Percentiles rank a stretch among this genome's conserved stretches.
Evolutionary conservation across 2,797 vertebrate genomes (phyloP).

Genomic region (Huso huso): DNA sequence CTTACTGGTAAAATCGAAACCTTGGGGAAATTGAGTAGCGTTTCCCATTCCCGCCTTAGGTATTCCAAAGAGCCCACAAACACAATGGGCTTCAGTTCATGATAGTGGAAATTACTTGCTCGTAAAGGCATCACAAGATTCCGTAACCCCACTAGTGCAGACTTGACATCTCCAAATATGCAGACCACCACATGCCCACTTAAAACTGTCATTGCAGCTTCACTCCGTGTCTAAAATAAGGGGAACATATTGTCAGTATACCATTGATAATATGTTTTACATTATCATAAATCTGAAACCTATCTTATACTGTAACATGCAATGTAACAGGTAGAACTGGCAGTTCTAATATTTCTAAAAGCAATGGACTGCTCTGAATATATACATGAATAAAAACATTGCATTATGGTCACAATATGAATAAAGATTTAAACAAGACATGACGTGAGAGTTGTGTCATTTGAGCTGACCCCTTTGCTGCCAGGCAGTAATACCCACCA

Average conservation of each 20-base stretch:
- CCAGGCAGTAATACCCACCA: slow-evolving; percentile 67
- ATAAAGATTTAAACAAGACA: no score
- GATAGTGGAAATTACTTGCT: slow-evolving; percentile 98
- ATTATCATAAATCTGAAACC: no score
- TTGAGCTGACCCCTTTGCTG: slow-evolving; percentile 3
- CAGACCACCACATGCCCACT: slow-evolving; percentile 98
- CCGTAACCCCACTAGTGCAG: slow-evolving; percentile 94
- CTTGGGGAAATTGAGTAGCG: slow-evolving; percentile 97
- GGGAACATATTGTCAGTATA: slow-evolving; percentile 5
- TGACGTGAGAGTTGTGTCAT: slow-evolving; percentile 17
- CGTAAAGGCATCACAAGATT: slow-evolving; percentile 98
- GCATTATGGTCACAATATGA: no score
- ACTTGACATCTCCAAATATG: slow-evolving; percentile 96
- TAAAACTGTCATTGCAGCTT: slow-evolving; percentile 97
- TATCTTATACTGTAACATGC: no score
- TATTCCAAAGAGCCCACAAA: slow-evolving; percentile 97
- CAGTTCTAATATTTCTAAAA: no score
- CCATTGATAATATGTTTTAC: background rate
- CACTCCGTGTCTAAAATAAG: slow-evolving; percentile 82
- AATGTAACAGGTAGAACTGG: no score
- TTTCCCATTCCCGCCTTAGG: slow-evolving; percentile 94
- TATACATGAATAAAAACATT: no score
- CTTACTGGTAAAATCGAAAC: slow-evolving; percentile 98
- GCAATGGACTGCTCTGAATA: no score
- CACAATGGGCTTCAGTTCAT: slow-evolving; percentile 96